Conservation (phyloP, 2,797 vertebrate species). For the Urocyon cinereoargenteus region DNA sequence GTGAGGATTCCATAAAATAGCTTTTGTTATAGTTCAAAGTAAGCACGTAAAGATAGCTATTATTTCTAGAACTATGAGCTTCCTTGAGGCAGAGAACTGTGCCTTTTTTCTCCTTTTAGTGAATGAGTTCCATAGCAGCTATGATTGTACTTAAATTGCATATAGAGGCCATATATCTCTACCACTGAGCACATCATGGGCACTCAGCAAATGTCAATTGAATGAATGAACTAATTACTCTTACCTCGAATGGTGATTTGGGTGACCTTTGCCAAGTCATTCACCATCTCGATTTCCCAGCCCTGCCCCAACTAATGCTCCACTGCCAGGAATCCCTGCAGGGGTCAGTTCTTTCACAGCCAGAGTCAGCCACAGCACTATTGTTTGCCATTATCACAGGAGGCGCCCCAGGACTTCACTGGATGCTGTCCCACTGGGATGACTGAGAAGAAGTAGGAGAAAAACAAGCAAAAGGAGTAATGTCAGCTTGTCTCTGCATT, state of each 20-base stretch:
- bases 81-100: background rate
- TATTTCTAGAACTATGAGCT: background rate
- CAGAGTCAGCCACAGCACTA: background rate
- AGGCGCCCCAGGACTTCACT: background rate
- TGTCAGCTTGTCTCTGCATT: background rate
- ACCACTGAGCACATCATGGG: background rate
- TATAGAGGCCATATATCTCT: background rate
- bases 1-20: background rate
- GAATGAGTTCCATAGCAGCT: background rate
- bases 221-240: slow-evolving; percentile 15
- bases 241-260: slow-evolving; percentile 5
- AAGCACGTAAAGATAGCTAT: background rate
- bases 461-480: background rate
- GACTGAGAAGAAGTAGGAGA: background rate
- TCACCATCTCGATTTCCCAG: background rate
- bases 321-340: background rate
- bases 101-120: background rate
- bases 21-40: slow-evolving; percentile 5
- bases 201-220: background rate
- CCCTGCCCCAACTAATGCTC: background rate
- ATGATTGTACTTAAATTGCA: background rate
- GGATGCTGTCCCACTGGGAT: background rate
- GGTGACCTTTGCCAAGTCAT: slow-evolving; percentile 36
- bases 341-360: background rate
- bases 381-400: background rate